phyloP scores from a whole-genome alignment of 1,140 invertebrate genomes.

The Holcopasites calliopsidis region DNA sequence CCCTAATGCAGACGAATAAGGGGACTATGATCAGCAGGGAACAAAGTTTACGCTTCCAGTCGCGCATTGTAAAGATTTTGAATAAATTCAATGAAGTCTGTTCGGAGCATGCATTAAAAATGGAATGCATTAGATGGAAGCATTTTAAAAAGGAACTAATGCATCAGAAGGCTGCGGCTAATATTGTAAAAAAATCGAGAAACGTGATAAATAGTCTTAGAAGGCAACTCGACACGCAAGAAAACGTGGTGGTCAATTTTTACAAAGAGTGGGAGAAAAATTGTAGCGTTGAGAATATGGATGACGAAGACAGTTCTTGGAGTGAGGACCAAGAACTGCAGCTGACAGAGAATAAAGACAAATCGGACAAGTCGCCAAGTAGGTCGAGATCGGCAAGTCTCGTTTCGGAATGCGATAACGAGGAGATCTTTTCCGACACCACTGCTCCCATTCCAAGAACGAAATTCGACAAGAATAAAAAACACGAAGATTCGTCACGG shows the following conservation, averaged over 20 bases:
- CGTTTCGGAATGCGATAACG: conserved; percentile 66
- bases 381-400: not conserved
- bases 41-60: conserved; percentile 15
- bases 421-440: conserved; percentile 64
- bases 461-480: not conserved
- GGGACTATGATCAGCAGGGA: conserved; percentile 4
- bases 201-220: conserved; percentile 25
- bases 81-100: conserved; percentile 43
- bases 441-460: not conserved
- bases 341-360: not conserved
- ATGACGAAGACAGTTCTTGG: not conserved
- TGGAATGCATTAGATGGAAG: conserved; percentile 40
- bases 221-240: conserved; percentile 5
- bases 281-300: not conserved
- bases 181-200: conserved; percentile 7
- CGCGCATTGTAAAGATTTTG: conserved; percentile 9
- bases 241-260: conserved; percentile 20
- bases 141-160: conserved; percentile 37
- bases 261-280: conserved; percentile 21
- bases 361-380: not conserved
- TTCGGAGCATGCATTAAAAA: conserved; percentile 41
- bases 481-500: not conserved
- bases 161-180: conserved; percentile 3
- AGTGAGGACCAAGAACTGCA: not conserved
- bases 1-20: not conserved